These are phyloP conservation scores for Bathynomus jamesi DNA, from an alignment of 1,140 invertebrate genomes.

Conservation along the genomic window DNA sequence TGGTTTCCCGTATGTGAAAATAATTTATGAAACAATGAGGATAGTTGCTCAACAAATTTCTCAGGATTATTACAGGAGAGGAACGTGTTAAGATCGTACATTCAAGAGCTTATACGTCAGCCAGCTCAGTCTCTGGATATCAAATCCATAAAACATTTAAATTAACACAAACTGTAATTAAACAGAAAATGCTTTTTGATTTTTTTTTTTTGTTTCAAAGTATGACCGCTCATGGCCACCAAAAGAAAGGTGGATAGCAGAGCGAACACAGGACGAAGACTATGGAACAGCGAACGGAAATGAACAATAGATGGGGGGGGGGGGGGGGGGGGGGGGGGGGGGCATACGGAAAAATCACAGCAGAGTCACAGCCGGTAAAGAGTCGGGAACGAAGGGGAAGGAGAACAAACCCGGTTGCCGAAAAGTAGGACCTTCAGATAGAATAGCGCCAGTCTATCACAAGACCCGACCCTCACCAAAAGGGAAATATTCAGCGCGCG, in stretches of 20 bases:
- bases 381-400: neutral
- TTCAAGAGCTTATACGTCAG: neutral
- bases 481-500: too few relatives aligned
- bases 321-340: too few relatives aligned
- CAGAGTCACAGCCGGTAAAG: neutral
- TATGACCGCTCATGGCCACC: neutral
- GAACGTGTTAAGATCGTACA: too few relatives aligned
- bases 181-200: too few relatives aligned
- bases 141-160: too few relatives aligned
- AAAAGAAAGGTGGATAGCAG: neutral
- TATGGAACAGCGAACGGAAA: neutral
- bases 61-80: too few relatives aligned
- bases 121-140: too few relatives aligned
- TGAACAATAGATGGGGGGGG: neutral
- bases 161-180: too few relatives aligned
- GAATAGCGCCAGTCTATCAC: neutral
- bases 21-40: too few relatives aligned
- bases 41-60: too few relatives aligned
- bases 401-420: neutral
- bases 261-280: neutral
- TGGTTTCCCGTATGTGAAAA: too few relatives aligned
- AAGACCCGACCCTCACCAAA: too few relatives aligned
- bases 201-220: neutral
- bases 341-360: neutral
- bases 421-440: neutral